phyloP scores from a whole-genome alignment of 2,797 vertebrate genomes.

The Acrossocheilus fasciatus region DNA sequence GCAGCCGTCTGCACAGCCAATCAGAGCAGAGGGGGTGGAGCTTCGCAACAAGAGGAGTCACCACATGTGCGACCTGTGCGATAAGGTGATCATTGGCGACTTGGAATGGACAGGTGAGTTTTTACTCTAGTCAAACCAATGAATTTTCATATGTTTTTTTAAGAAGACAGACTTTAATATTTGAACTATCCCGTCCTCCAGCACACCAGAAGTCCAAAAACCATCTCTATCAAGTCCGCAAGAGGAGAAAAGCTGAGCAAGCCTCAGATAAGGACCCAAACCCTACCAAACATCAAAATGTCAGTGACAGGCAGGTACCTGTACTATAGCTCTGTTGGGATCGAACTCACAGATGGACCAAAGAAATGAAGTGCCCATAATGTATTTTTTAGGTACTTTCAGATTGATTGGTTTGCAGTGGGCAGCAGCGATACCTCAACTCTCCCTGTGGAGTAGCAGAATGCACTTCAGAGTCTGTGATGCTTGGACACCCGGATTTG shows the following conservation, averaged over 20 bases:
- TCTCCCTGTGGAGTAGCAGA: background rate
- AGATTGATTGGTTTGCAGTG: background rate
- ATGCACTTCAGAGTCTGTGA: background rate
- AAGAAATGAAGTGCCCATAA: slow-evolving; percentile 50
- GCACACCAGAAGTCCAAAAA: slow-evolving; percentile 93
- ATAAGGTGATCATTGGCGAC: slow-evolving; percentile 91
- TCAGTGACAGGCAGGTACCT: slow-evolving; percentile 48
- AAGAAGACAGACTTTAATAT: background rate
- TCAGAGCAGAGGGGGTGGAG: slow-evolving; percentile 72
- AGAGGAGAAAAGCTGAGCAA: slow-evolving; percentile 79
- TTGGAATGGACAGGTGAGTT: slow-evolving; percentile 91
- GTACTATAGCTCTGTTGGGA: slow-evolving; percentile 50
- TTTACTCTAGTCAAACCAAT: background rate
- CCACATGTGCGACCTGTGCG: slow-evolving; percentile 85
- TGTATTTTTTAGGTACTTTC: slow-evolving; percentile 17
- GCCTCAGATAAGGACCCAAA: slow-evolving; percentile 20
- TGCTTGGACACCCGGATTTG: background rate
- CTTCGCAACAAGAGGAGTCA: slow-evolving; percentile 83
- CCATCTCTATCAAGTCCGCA: slow-evolving; percentile 87
- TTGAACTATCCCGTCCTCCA: slow-evolving; percentile 68
- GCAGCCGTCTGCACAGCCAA: slow-evolving; percentile 75
- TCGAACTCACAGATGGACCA: slow-evolving; percentile 30
- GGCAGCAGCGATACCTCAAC: background rate
- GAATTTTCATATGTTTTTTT: background rate
- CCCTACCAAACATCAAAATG: slow-evolving; percentile 43